Percentiles rank a stretch among this genome's conserved stretches.
Evolutionary conservation across 23 tunicate species (phyloP).

Genomic region (Aplidium turbinatum): DNA sequence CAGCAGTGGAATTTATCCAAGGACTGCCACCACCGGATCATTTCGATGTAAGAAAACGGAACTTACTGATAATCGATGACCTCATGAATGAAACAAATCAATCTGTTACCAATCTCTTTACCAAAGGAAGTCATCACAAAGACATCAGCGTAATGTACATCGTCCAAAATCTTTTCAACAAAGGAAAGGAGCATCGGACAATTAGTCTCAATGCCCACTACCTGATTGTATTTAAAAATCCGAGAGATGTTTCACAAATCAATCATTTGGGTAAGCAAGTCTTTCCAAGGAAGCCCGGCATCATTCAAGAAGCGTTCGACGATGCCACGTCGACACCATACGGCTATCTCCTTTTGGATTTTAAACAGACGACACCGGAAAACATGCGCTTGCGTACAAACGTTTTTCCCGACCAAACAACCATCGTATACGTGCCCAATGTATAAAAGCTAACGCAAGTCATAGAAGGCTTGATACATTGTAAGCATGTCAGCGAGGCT

Average conservation of each 20-base stretch:
- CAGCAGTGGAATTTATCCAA: neutral
- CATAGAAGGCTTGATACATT: too few species aligned
- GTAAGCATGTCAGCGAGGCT: too few species aligned
- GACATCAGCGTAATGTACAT: conserved; percentile 1
- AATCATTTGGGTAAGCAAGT: conserved; percentile 2
- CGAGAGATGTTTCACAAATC: neutral
- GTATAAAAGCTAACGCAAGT: too few species aligned
- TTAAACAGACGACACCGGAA: too few species aligned
- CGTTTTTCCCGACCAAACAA: too few species aligned
- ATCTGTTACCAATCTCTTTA: neutral
- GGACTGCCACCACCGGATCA: neutral
- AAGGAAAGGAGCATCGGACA: conserved; percentile 5
- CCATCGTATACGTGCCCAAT: too few species aligned
- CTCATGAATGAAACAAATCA: neutral
- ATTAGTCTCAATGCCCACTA: conserved; percentile 16
- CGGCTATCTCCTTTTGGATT: too few species aligned
- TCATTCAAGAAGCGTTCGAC: too few species aligned
- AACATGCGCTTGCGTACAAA: too few species aligned
- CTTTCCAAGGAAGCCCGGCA: neutral
- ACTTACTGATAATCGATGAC: neutral
- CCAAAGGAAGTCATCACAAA: neutral
- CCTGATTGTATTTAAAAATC: conserved; percentile 1
- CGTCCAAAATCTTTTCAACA: conserved; percentile 4
- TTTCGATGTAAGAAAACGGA: neutral
- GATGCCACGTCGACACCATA: too few species aligned